Conservation (phyloP, 1,140 invertebrate genomes). For the Conus ventricosus region DNA sequence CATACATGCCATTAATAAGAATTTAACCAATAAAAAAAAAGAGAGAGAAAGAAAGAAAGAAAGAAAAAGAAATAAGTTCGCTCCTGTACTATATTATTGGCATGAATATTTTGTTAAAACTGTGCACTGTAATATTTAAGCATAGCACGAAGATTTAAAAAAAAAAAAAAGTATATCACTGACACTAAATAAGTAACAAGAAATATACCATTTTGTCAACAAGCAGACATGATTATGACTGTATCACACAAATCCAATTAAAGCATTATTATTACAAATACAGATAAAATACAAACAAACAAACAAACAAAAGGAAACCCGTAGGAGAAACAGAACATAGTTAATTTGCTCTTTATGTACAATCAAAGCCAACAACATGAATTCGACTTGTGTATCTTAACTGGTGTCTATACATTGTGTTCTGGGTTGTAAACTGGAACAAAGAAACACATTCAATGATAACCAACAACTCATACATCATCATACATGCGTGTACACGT, state of each 20-base stretch:
- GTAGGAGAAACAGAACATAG: neutral
- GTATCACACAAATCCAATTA: slow-evolving; percentile 3
- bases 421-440: neutral
- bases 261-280: neutral
- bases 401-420: neutral
- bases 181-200: slow-evolving; percentile 1
- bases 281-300: neutral
- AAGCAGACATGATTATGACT: neutral
- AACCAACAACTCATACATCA: neutral
- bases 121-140: no score
- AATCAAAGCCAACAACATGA: neutral
- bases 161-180: no score
- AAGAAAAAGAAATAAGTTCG: no score
- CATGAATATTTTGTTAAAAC: no score
- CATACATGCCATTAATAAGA: no score
- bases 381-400: neutral
- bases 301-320: neutral
- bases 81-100: no score
- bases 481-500: neutral
- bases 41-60: no score
- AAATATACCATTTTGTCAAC: neutral
- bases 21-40: no score
- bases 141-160: no score
- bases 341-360: neutral
- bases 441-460: neutral